These are phyloP conservation scores for Rhineura floridana DNA, from an alignment of 2,113 vertebrate genomes.

Conservation along the genomic window DNA sequence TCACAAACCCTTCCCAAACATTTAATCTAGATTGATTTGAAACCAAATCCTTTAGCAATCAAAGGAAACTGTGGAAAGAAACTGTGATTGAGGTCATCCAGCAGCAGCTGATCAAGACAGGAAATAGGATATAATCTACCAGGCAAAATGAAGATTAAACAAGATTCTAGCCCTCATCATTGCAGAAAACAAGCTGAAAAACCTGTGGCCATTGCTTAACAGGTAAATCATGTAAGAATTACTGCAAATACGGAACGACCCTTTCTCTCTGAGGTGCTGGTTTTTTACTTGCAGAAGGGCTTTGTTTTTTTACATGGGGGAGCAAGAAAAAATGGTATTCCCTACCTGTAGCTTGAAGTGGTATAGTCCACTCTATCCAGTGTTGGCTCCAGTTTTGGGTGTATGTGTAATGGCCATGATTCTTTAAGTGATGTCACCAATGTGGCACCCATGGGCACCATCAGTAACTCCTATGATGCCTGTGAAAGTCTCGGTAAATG, in stretches of 20 bases:
- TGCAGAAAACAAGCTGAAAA: background rate
- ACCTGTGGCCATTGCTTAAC: background rate
- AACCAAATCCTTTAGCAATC: background rate
- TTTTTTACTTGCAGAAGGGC: no score
- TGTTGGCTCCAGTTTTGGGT: no score
- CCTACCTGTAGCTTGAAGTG: background rate
- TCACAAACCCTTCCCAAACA: background rate
- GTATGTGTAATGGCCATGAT: no score
- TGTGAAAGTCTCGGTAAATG: no score
- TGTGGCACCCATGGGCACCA: no score
- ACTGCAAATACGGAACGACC: background rate
- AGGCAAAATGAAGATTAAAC: background rate
- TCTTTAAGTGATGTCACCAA: no score
- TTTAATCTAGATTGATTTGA: no score
- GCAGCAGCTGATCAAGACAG: background rate
- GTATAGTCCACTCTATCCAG: background rate
- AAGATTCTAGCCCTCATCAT: background rate
- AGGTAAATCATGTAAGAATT: background rate
- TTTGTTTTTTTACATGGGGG: background rate
- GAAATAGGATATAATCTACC: background rate
- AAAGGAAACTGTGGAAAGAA: background rate
- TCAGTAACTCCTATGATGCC: no score
- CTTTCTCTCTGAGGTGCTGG: background rate
- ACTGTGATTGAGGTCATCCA: background rate
- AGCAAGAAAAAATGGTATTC: background rate